phyloP scores from a whole-genome alignment of 2,113 vertebrate species.

The Daubentonia madagascariensis region DNA sequence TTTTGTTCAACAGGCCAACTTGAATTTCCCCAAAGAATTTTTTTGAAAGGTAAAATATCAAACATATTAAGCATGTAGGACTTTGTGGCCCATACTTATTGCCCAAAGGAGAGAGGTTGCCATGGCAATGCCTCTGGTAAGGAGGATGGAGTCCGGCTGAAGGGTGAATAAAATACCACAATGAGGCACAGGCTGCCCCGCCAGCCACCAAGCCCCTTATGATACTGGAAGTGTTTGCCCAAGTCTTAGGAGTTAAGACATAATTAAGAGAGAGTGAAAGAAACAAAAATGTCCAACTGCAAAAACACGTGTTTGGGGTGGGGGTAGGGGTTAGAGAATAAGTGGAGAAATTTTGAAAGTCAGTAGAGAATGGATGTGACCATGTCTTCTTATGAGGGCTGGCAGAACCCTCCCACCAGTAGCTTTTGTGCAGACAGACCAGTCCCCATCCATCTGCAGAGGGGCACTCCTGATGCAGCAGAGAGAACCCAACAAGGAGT shows the following conservation, averaged over 20 bases:
- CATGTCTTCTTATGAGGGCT: neutral
- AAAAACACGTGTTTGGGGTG: neutral
- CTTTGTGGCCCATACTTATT: neutral
- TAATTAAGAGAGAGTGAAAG: neutral
- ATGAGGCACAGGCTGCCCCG: neutral
- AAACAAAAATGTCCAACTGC: neutral
- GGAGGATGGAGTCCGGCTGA: neutral
- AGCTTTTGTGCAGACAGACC: neutral
- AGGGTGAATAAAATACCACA: neutral
- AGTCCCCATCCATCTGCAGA: neutral
- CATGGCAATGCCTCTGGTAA: constrained; percentile 11
- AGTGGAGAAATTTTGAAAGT: neutral
- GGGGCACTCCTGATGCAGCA: neutral
- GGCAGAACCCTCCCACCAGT: neutral
- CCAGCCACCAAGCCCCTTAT: neutral
- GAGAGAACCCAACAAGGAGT: neutral
- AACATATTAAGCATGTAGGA: neutral
- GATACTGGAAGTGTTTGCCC: constrained; percentile 32
- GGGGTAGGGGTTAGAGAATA: neutral
- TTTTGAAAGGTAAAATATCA: constrained; percentile 52
- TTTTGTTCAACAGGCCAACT: constrained; percentile 61
- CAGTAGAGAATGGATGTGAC: neutral
- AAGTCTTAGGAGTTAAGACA: constrained; percentile 37
- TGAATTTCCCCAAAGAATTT: constrained; percentile 61
- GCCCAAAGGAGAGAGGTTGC: neutral